phyloP scores from a whole-genome alignment of 2,797 vertebrate species.

The Anguilla anguilla region DNA sequence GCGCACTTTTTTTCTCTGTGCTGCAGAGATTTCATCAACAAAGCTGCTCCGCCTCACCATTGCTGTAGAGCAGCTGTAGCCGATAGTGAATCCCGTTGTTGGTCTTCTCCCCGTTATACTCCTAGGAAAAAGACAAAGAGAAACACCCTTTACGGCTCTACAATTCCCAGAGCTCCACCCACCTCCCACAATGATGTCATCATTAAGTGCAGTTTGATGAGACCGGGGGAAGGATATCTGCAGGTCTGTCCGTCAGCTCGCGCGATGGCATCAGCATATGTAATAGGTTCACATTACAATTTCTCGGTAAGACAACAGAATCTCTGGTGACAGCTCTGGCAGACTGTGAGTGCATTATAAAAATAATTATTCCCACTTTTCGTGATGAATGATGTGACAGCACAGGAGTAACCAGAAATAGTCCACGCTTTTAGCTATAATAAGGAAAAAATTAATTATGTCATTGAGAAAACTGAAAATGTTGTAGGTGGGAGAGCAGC shows the following conservation, averaged over 20 bases:
- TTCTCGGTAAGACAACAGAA: background rate
- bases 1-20: background rate
- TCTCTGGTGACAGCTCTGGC: background rate
- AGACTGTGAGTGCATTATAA: background rate
- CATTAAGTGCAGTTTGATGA: background rate
- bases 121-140: conserved; percentile 59
- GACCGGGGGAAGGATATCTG: background rate
- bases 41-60: conserved; percentile 73
- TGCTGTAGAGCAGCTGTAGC: conserved; percentile 91
- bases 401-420: background rate
- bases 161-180: background rate
- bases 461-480: background rate
- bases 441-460: background rate
- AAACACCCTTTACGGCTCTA: conserved; percentile 1
- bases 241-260: background rate
- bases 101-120: conserved; percentile 89
- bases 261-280: background rate
- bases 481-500: background rate
- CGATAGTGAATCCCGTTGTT: conserved; percentile 95
- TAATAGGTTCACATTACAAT: background rate
- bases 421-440: background rate
- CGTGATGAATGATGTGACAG: background rate
- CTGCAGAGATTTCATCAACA: background rate
- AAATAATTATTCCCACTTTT: background rate
- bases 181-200: conserved; percentile 22